Evolutionary conservation across 2,888 invertebrate species (phyloP), one percentile per base, ranked within the genome.

Genomic region (Drosophila histrio): DNA sequence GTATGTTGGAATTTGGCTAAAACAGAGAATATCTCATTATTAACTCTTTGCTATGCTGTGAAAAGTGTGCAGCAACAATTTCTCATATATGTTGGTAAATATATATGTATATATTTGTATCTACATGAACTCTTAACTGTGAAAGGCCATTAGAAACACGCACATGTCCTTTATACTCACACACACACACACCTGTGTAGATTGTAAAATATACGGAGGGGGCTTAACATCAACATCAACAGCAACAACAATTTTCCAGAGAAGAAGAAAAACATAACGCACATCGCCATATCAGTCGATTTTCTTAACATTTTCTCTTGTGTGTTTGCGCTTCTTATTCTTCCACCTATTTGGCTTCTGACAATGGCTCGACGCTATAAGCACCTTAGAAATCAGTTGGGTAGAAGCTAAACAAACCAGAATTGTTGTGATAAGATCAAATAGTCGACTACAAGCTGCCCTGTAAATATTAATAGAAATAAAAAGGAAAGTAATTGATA

Each of bases 381-480:
- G 77, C 69, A 74, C 77, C 71, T 77, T 77, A 71, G 77, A 64
- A 74, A 62, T 78, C 66, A 77, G 72, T 78, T 76, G 56, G 58
- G 13, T 38, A 56, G 47, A 76, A 78, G 21, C 34, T 49, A 59
- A 54, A 72, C 41, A 59, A 59, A 56, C 32, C 46, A 46, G 53
- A 46, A 65, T 58, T 58, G 41, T 60, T 46, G 19, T 11, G 2
- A n/a, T 7, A 11, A 4, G 4, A 0, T 5, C 6, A 4, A n/a
- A 2, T 49, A 22, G 19, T 19, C 58, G 65, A 53, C 56, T 49
- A 6, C 0, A 8, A 19, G n/a, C 30, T 68, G 34, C 71, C 17
- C 61, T 63, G 5, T 2, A 34, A 24, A n/a, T n/a, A n/a, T 32
- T 8, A 9, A 2, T 5, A 19, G 5, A 39, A 32, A 21, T 0